phyloP scores from a whole-genome alignment of 1,140 invertebrate genomes.

The Rhopalosiphum maidis region DNA sequence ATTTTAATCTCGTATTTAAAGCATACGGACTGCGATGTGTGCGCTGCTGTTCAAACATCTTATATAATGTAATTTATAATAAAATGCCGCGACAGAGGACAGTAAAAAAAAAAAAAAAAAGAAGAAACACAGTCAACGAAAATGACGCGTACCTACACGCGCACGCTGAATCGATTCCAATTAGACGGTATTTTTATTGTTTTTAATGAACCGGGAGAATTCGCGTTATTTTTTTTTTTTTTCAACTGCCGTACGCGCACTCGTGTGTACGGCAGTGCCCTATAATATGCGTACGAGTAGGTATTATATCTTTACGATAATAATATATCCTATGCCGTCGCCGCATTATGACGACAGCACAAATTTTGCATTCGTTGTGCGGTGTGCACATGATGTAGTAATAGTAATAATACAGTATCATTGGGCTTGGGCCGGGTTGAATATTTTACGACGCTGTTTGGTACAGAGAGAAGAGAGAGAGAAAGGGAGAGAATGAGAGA shows the following conservation, averaged over 20 bases:
- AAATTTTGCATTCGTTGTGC: not conserved
- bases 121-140: not conserved
- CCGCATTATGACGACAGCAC: not conserved
- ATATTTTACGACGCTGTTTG: not conserved
- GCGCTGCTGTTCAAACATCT: not conserved
- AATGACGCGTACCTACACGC: not conserved
- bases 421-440: not conserved
- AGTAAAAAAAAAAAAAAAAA: not conserved
- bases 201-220: slow-evolving; percentile 5
- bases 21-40: not conserved
- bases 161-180: slow-evolving; percentile 4
- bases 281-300: too few relatives aligned
- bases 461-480: not conserved
- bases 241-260: not conserved
- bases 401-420: not conserved
- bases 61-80: not conserved
- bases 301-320: not conserved
- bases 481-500: not conserved
- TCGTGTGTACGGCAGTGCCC: too few relatives aligned
- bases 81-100: not conserved
- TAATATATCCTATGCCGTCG: not conserved
- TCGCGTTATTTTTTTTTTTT: not conserved
- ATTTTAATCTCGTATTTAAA: not conserved
- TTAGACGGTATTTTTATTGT: slow-evolving; percentile 35
- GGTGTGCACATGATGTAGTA: not conserved